Percentiles rank a stretch among this genome's conserved stretches.
These are phyloP conservation scores for Amphipyra tragopoginis DNA, from an alignment of 2,888 invertebrate species.

Conservation along the genomic window DNA sequence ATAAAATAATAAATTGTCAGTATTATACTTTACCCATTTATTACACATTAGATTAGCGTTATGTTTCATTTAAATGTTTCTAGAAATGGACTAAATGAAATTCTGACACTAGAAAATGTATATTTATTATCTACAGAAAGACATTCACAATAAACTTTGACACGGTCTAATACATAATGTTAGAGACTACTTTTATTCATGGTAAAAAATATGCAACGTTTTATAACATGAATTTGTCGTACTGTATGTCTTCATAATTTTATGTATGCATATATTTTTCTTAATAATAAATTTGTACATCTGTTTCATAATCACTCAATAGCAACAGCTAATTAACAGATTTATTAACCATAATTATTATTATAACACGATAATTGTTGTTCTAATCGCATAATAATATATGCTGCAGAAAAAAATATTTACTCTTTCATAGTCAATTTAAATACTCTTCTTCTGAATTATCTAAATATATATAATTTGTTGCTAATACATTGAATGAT, in stretches of 20 bases:
- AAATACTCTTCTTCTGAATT: constrained; percentile 69
- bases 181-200: not conserved
- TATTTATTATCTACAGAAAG: constrained; percentile 19
- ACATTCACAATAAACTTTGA: constrained; percentile 5
- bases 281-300: constrained; percentile 22
- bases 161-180: not conserved
- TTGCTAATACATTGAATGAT: no score
- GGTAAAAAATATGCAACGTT: constrained; percentile 1
- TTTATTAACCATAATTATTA: not conserved
- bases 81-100: constrained; percentile 9
- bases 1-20: constrained; percentile 41
- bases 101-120: constrained; percentile 10
- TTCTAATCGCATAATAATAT: constrained; percentile 5
- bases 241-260: not conserved
- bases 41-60: constrained; percentile 23
- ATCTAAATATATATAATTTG: constrained; percentile 24
- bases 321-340: constrained; percentile 9
- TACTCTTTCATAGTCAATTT: constrained; percentile 44
- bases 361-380: not conserved
- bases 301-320: constrained; percentile 14
- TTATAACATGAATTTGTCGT: not conserved
- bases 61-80: constrained; percentile 7
- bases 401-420: constrained; percentile 10
- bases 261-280: no score
- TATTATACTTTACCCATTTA: constrained; percentile 51